Conservation (phyloP, 2,888 invertebrate species). For the Alloplasta piceator region DNA sequence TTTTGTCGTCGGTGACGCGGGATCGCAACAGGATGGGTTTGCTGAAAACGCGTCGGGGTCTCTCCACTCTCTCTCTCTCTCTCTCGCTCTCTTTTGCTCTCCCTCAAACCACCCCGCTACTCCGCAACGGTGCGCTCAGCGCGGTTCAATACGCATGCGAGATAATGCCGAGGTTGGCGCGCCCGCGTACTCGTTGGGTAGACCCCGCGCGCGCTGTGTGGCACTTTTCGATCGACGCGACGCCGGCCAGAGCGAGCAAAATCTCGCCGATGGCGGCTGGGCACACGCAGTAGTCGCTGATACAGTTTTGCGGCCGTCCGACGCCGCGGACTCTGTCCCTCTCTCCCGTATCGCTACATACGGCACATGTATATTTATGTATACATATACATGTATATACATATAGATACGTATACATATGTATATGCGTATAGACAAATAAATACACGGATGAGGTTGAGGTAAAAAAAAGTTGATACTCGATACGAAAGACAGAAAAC, state of each 20-base stretch:
- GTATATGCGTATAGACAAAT: not conserved
- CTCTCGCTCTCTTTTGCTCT: not conserved
- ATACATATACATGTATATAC: slow-evolving; percentile 6
- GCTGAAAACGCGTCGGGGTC: slow-evolving; percentile 1
- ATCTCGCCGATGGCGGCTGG: slow-evolving; percentile 76
- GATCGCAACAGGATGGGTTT: not conserved
- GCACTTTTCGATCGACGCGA: slow-evolving; percentile 82
- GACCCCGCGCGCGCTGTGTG: slow-evolving; percentile 65
- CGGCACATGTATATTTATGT: not conserved
- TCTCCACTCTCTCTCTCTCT: not conserved
- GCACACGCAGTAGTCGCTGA: slow-evolving; percentile 56
- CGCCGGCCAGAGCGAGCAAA: slow-evolving; percentile 72
- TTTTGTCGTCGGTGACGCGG: slow-evolving; percentile 11
- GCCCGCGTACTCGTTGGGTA: slow-evolving; percentile 69
- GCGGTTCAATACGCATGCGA: slow-evolving; percentile 82
- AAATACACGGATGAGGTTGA: not conserved
- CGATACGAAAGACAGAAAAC: too few relatives aligned
- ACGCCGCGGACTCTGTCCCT: slow-evolving; percentile 40
- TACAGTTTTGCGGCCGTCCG: slow-evolving; percentile 58
- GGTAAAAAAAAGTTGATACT: not conserved
- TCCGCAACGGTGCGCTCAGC: slow-evolving; percentile 29
- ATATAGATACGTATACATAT: slow-evolving; percentile 5
- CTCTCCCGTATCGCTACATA: slow-evolving; percentile 19
- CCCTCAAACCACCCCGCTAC: not conserved
- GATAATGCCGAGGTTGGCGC: slow-evolving; percentile 71